These are phyloP conservation scores for Triplophysa siluroides DNA, from an alignment of 2,113 vertebrate species.

Conservation along the genomic window DNA sequence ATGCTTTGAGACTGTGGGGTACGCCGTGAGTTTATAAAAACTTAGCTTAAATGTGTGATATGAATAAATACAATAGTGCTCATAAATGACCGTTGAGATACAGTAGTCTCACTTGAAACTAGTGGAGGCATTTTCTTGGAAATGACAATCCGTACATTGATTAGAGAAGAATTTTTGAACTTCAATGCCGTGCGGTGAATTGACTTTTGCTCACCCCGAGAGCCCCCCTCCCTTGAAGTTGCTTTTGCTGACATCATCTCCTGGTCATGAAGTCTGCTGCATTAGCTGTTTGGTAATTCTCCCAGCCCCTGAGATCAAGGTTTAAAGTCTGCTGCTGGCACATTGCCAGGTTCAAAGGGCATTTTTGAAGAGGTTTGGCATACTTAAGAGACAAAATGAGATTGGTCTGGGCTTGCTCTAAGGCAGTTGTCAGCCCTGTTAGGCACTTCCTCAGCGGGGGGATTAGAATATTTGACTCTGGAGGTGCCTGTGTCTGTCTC, in stretches of 20 bases:
- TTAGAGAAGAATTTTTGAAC: neutral
- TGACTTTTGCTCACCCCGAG: conserved; percentile 43
- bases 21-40: too few species aligned
- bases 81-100: too few species aligned
- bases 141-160: too few species aligned
- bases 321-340: conserved; percentile 63
- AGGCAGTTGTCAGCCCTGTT: conserved; percentile 30
- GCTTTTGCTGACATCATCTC: conserved; percentile 68
- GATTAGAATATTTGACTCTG: conserved; percentile 28
- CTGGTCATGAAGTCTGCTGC: conserved; percentile 66
- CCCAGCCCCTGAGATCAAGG: conserved; percentile 66
- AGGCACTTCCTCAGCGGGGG: conserved; percentile 13
- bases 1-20: too few species aligned
- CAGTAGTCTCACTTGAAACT: too few species aligned
- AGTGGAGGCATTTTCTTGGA: too few species aligned
- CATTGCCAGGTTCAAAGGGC: conserved; percentile 56
- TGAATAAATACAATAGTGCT: too few species aligned
- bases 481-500: conserved; percentile 44
- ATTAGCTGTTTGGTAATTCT: conserved; percentile 65
- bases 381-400: conserved; percentile 35
- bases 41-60: too few species aligned
- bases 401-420: conserved; percentile 17
- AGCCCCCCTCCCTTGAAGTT: conserved; percentile 43
- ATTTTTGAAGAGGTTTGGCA: conserved; percentile 32
- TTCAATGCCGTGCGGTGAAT: conserved; percentile 41